phyloP scores from a whole-genome alignment of 2,888 invertebrate species.

The Rugalucina vietnamica region DNA sequence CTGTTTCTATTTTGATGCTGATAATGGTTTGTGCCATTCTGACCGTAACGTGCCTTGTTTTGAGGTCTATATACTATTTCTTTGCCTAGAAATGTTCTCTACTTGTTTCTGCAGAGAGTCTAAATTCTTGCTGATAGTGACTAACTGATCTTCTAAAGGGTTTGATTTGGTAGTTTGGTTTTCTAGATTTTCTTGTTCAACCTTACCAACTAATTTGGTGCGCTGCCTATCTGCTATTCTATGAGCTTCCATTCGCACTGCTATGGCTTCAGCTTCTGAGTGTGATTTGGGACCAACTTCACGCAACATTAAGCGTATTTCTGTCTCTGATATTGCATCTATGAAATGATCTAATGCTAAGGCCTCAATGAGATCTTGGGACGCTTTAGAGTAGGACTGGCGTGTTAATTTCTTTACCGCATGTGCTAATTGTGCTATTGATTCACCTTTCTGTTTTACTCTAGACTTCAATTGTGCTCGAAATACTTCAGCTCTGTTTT shows the following conservation, averaged over 20 bases:
- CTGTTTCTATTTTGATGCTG: background rate
- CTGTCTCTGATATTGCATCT: conserved; percentile 42
- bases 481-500: conserved; percentile 53
- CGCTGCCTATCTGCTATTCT: conserved; percentile 42
- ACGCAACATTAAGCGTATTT: conserved; percentile 36
- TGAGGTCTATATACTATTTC: background rate
- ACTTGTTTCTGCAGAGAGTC: background rate
- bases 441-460: conserved; percentile 27
- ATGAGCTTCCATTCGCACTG: conserved; percentile 42
- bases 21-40: background rate
- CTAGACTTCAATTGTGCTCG: conserved; percentile 40
- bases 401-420: conserved; percentile 44
- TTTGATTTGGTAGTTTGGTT: too few species aligned
- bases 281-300: conserved; percentile 29
- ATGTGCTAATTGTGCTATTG: conserved; percentile 55
- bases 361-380: conserved; percentile 23
- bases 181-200: background rate
- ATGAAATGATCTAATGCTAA: conserved; percentile 51
- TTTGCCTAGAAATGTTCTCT: background rate
- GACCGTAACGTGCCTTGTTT: background rate
- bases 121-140: background rate
- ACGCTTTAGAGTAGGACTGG: conserved; percentile 37
- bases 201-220: background rate
- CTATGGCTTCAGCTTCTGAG: conserved; percentile 35
- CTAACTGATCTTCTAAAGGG: background rate